phyloP scores from a whole-genome alignment of 2,113 vertebrate species.

The Gallinago jamesoni region DNA sequence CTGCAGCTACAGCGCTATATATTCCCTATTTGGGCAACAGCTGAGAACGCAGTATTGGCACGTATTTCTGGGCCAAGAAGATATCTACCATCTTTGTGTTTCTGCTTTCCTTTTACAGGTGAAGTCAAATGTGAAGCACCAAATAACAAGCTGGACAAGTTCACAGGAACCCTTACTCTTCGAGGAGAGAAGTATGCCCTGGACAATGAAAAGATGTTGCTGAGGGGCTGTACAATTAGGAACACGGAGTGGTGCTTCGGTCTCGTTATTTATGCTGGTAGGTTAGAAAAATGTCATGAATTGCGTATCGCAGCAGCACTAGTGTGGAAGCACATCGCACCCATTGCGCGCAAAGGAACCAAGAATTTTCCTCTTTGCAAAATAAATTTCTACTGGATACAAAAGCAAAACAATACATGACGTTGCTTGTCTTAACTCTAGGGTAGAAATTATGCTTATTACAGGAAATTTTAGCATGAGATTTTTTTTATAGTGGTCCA shows the following conservation, averaged over 20 bases:
- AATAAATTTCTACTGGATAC: not conserved
- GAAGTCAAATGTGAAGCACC: slow-evolving; percentile 89
- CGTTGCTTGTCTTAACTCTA: not conserved
- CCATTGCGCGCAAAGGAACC: not conserved
- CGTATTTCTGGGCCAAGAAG: not conserved
- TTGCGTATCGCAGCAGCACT: not conserved
- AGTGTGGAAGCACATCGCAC: not conserved
- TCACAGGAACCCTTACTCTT: slow-evolving; percentile 84
- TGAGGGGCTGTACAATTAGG: slow-evolving; percentile 89
- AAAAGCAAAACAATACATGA: not conserved
- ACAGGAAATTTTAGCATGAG: not conserved
- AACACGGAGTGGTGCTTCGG: slow-evolving; percentile 98
- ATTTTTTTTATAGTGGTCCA: not conserved
- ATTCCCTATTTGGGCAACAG: not conserved
- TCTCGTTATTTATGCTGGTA: slow-evolving; percentile 91
- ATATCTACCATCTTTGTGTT: not conserved
- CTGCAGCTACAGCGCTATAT: not conserved
- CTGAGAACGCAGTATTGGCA: not conserved
- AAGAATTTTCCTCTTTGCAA: not conserved
- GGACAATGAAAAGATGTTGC: slow-evolving; percentile 89
- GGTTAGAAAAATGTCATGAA: not conserved
- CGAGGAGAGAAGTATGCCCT: slow-evolving; percentile 74
- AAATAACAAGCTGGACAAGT: slow-evolving; percentile 92
- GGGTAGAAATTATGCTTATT: not conserved
- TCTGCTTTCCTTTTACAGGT: slow-evolving; percentile 72